Evolutionary conservation across 2,888 invertebrate species (phyloP).

Genomic region (Leucoma salicis): DNA sequence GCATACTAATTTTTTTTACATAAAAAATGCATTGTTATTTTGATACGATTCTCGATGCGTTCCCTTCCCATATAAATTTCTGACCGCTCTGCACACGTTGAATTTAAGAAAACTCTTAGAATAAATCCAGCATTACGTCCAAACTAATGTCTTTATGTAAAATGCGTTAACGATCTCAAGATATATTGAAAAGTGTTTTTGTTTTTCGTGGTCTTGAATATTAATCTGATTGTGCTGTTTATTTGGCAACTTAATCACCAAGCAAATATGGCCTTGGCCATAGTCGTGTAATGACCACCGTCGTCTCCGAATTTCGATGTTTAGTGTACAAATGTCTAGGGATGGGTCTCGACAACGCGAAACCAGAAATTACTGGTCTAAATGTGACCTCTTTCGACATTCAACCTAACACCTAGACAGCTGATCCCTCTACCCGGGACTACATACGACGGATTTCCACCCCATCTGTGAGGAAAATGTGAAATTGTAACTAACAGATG

Average conservation of each 20-base stretch:
- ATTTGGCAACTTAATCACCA: neutral
- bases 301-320: too few relatives aligned
- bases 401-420: too few relatives aligned
- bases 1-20: slow-evolving; percentile 63
- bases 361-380: too few relatives aligned
- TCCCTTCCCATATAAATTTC: slow-evolving; percentile 59
- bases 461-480: too few relatives aligned
- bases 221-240: neutral
- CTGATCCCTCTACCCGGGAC: too few relatives aligned
- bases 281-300: too few relatives aligned
- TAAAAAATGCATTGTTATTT: slow-evolving; percentile 64
- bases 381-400: too few relatives aligned
- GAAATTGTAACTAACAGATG: too few relatives aligned
- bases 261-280: too few relatives aligned
- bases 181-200: slow-evolving; percentile 2
- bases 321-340: too few relatives aligned
- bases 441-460: too few relatives aligned
- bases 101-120: slow-evolving; percentile 27
- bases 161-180: slow-evolving; percentile 5
- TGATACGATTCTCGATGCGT: slow-evolving; percentile 63
- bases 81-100: slow-evolving; percentile 35
- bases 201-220: slow-evolving; percentile 10
- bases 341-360: too few relatives aligned
- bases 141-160: slow-evolving; percentile 28
- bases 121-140: slow-evolving; percentile 22